Base-by-base conservation (phyloP, 2,113 vertebrate genomes). In the Pelecanoides urinatrix region DNA sequence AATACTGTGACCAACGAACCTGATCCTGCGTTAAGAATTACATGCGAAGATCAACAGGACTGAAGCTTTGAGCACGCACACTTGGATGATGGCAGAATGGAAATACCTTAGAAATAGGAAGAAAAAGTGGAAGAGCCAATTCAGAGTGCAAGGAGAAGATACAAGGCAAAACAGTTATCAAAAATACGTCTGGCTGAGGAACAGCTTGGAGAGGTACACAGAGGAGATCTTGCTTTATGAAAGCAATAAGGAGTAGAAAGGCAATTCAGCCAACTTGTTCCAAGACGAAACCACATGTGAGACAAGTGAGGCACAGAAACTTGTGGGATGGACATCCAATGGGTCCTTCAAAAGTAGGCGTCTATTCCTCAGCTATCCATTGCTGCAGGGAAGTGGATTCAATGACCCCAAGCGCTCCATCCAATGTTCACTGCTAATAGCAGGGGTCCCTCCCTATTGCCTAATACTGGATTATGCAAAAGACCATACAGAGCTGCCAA, bases 391-490 rank as follows among this genome's bases (percentile, higher is more conserved):
- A 81, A 59, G 26, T 20, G 49, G 16, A 84, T 47, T 6, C 73
- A 23, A 1, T 26, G 70, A 72, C 80, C 22, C 80, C 0, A 27
- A 74, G 70, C 23, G 65, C 89, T 81, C 72, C 94, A 88, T 59
- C 67, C 86, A 66, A 36, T 7, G 22, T 29, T 49, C 7, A 2
- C 34, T 0, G 0, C 58, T 86, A 81, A 92, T 32, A 89, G 86
- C 91, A 84, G 83, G 70, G 77, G 53, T 85, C 77, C 91, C 70
- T 95, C 90, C 84, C 94, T 61, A 3, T 21, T 26, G 36, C 36
- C 84, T 94, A 95, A 94, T 45, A 23, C 40, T 78, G 91, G 56
- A 89, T 97, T 93, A 96, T 91, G 88, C 76, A 94, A 91, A 88
- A 81, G 40, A 72, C 38, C 44, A 49, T 7, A 23, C 38, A 92